Percentiles rank a stretch among this genome's conserved stretches.
These are phyloP conservation scores for Darwinula stevensoni DNA, from an alignment of 2,888 invertebrate species.

Conservation along the genomic window DNA sequence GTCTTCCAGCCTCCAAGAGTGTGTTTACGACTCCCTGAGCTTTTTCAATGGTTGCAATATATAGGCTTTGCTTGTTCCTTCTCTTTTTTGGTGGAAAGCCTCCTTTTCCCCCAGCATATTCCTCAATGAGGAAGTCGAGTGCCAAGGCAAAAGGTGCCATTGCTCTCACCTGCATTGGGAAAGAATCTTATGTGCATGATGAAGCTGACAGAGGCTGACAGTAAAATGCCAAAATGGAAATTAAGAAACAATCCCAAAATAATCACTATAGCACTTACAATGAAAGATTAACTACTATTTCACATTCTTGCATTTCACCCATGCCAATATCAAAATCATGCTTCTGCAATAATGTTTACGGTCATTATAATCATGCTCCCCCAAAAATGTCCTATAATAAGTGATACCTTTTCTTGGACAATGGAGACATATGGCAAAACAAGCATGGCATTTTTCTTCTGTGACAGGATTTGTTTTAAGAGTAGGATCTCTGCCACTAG, in stretches of 20 bases:
- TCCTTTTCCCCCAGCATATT: conserved; percentile 79
- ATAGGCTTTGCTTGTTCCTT: conserved; percentile 40
- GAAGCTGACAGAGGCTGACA: not conserved
- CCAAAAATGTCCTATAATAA: not conserved
- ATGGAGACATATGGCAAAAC: conserved; percentile 82
- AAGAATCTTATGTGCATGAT: not conserved
- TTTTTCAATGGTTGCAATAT: conserved; percentile 83
- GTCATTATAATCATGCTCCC: not conserved
- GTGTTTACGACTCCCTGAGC: conserved; percentile 55
- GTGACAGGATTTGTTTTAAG: conserved; percentile 47
- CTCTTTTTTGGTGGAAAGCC: conserved; percentile 47
- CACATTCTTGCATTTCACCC: not conserved
- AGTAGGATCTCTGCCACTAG: conserved; percentile 85
- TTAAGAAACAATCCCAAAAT: no score
- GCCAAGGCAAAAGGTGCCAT: conserved; percentile 61
- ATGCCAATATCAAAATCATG: no score
- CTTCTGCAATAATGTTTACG: no score
- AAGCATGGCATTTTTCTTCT: conserved; percentile 52
- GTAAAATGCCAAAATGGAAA: no score
- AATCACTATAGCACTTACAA: no score
- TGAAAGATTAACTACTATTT: no score
- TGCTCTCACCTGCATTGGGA: conserved; percentile 31
- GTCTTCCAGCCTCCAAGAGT: conserved; percentile 39
- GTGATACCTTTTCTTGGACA: conserved; percentile 71
- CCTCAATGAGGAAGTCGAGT: conserved; percentile 65